Evolutionary conservation across 2,888 invertebrate species (phyloP).

Genomic region (Agrotis exclamationis): DNA sequence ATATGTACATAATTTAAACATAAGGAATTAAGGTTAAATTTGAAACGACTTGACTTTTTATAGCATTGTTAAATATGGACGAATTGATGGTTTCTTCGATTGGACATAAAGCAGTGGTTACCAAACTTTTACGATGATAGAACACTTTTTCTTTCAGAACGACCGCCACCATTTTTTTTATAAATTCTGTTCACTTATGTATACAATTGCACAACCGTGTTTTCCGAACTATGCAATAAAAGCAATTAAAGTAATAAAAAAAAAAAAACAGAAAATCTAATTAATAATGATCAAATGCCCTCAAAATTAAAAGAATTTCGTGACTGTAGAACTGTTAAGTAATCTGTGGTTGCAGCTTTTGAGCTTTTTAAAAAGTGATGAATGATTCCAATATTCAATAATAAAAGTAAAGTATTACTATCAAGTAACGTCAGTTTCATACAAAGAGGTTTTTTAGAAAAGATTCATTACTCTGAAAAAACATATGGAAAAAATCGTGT

Average conservation of each 20-base stretch:
- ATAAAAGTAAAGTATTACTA: background rate
- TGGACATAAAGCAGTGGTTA: background rate
- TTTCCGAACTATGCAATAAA: no score
- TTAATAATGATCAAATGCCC: no score
- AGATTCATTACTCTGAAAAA: background rate
- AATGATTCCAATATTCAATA: no score
- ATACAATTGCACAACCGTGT: no score
- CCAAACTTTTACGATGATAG: background rate
- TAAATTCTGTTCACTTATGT: no score
- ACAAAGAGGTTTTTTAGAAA: background rate
- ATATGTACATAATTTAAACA: constrained; percentile 54
- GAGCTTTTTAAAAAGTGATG: no score
- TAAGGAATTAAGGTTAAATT: constrained; percentile 39
- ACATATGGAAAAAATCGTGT: background rate
- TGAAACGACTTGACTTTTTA: constrained; percentile 33
- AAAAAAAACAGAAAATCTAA: no score
- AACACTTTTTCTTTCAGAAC: background rate
- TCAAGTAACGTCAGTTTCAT: background rate
- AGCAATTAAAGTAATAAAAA: no score
- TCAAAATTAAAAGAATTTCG: no score
- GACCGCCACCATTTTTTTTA: background rate
- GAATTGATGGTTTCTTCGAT: constrained; percentile 19
- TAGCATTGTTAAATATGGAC: constrained; percentile 6
- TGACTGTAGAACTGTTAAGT: no score
- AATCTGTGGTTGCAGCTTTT: no score